Conservation (phyloP, 2,113 vertebrate genomes). For the Rissa tridactyla region DNA sequence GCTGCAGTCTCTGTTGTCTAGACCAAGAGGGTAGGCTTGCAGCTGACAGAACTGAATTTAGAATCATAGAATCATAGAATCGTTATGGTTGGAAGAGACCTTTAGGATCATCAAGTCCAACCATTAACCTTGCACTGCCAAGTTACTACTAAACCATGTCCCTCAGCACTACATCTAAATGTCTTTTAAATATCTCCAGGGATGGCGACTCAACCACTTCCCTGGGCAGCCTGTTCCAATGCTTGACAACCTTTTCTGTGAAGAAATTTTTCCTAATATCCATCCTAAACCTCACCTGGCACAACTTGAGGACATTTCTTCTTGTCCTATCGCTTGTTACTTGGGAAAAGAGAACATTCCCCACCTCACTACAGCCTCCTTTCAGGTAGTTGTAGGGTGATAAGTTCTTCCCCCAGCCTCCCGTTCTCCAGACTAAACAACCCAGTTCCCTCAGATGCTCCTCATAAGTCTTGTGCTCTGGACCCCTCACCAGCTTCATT, state of each 20-base stretch:
- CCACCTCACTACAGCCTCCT: neutral
- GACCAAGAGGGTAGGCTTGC: neutral
- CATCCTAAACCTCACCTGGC: neutral
- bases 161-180: neutral
- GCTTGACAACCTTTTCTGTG: neutral
- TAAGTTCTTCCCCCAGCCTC: neutral
- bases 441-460: neutral
- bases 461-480: neutral
- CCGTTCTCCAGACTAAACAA: neutral
- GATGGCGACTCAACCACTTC: neutral
- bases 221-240: neutral
- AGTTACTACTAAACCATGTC: neutral
- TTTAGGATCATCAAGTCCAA: neutral
- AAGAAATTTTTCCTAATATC: neutral
- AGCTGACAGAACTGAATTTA: neutral
- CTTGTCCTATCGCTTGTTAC: neutral
- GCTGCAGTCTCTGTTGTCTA: neutral
- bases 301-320: neutral
- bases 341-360: neutral
- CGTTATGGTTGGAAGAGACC: neutral
- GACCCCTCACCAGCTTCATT: neutral
- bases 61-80: neutral
- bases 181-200: neutral
- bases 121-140: neutral
- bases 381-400: neutral